Evolutionary conservation across 2,113 vertebrate species (phyloP).

Genomic region (Paradoxurus hermaphroditus): DNA sequence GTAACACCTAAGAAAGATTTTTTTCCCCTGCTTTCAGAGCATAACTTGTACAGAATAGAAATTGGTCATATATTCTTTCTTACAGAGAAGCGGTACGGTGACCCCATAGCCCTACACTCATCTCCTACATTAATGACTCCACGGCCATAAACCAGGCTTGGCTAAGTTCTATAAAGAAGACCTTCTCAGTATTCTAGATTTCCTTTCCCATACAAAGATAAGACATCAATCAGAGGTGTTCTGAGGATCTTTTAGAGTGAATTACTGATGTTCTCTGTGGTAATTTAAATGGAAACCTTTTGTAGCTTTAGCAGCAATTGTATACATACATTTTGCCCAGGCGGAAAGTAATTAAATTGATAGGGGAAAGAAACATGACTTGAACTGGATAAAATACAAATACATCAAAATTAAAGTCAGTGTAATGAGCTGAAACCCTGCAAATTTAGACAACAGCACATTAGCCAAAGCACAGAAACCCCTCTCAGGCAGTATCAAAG

Average conservation of each 20-base stretch:
- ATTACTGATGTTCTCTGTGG: slow-evolving; percentile 23
- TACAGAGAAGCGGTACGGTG: background rate
- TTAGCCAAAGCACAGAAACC: slow-evolving; percentile 64
- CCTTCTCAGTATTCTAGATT: background rate
- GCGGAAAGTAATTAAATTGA: slow-evolving; percentile 80
- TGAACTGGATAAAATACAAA: slow-evolving; percentile 80
- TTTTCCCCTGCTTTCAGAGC: background rate
- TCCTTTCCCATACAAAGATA: background rate
- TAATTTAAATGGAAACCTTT: slow-evolving; percentile 72
- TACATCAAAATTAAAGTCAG: slow-evolving; percentile 84
- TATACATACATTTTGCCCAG: slow-evolving; percentile 63
- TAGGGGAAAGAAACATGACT: slow-evolving; percentile 75
- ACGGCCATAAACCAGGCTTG: background rate
- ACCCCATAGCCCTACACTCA: background rate
- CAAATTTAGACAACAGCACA: slow-evolving; percentile 74
- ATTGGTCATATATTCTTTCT: background rate
- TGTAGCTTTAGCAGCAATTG: slow-evolving; percentile 65
- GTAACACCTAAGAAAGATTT: background rate
- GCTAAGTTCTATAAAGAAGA: background rate
- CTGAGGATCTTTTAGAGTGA: background rate
- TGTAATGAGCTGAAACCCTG: slow-evolving; percentile 80
- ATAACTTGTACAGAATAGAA: background rate
- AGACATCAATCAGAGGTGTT: slow-evolving; percentile 28
- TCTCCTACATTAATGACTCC: background rate
- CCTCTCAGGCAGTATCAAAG: background rate